Percentiles rank a stretch among this genome's conserved stretches.
Conservation (phyloP, 1,140 invertebrate species). For the Zophobas morio region DNA sequence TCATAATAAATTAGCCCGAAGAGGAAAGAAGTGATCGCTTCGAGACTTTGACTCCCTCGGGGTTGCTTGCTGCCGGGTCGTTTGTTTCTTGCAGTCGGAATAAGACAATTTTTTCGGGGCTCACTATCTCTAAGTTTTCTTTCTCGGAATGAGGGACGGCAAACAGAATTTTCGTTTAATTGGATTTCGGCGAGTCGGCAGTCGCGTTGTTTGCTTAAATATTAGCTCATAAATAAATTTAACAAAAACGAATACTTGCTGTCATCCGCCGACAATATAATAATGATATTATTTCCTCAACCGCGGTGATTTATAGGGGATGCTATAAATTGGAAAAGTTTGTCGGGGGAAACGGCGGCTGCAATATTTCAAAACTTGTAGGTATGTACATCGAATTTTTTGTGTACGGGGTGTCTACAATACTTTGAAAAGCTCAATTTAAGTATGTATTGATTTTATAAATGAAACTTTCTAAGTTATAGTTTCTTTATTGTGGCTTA, state of each 20-base stretch:
- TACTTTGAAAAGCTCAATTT: too few species aligned
- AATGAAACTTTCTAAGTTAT: too few species aligned
- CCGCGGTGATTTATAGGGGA: conserved; percentile 55
- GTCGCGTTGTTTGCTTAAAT: conserved; percentile 57
- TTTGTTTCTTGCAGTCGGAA: conserved; percentile 5
- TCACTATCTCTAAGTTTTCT: background rate
- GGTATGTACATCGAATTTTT: conserved; percentile 27
- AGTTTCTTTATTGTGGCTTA: too few species aligned
- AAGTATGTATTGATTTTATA: too few species aligned
- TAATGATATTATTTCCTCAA: conserved; percentile 59
- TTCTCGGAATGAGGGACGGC: background rate
- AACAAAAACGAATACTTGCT: conserved; percentile 58
- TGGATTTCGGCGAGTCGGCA: background rate
- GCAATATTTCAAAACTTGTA: conserved; percentile 37
- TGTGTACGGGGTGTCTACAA: background rate
- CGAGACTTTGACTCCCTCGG: conserved; percentile 12
- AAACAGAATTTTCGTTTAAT: background rate
- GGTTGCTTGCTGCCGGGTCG: background rate
- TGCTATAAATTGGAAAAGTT: conserved; percentile 57
- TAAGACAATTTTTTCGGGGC: background rate
- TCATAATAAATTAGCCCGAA: conserved; percentile 35
- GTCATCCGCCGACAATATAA: conserved; percentile 56
- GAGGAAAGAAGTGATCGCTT: conserved; percentile 13
- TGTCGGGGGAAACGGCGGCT: conserved; percentile 33
- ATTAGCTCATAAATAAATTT: conserved; percentile 61